Conservation (phyloP, 2,113 vertebrate species). For the Semicossyphus pulcher region DNA sequence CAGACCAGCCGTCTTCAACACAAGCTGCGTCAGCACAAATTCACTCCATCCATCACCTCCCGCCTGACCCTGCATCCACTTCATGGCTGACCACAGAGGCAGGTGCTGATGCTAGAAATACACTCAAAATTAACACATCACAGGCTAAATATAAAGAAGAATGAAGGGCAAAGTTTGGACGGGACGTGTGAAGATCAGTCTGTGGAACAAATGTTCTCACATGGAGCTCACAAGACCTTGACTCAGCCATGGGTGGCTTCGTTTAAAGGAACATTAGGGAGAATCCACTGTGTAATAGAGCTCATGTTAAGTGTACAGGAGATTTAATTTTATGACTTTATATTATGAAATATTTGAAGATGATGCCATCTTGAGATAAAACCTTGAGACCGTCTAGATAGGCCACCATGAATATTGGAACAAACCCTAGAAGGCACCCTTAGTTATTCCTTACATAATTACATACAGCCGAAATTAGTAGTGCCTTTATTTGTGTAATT, state of each 20-base stretch:
- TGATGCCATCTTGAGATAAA: too few relatives aligned
- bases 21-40: conserved; percentile 67
- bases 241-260: conserved; percentile 14
- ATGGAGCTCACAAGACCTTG: neutral
- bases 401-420: too few relatives aligned
- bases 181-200: neutral
- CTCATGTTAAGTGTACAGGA: neutral
- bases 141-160: conserved; percentile 64
- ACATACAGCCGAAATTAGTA: too few relatives aligned
- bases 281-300: neutral
- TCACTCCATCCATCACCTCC: conserved; percentile 46
- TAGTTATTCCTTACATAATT: too few relatives aligned
- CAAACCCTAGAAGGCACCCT: too few relatives aligned
- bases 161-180: conserved; percentile 50
- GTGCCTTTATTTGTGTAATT: too few relatives aligned
- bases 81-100: conserved; percentile 48
- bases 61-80: conserved; percentile 35
- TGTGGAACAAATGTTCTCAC: conserved; percentile 14
- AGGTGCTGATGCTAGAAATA: conserved; percentile 71
- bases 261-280: neutral
- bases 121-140: conserved; percentile 14
- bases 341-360: too few relatives aligned
- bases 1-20: conserved; percentile 63
- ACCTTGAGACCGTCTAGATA: too few relatives aligned
- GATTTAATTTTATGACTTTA: neutral